Evolutionary conservation across 2,888 invertebrate genomes (phyloP), one percentile per base, ranked within the genome.

Genomic region (Pegoplata infirma): DNA sequence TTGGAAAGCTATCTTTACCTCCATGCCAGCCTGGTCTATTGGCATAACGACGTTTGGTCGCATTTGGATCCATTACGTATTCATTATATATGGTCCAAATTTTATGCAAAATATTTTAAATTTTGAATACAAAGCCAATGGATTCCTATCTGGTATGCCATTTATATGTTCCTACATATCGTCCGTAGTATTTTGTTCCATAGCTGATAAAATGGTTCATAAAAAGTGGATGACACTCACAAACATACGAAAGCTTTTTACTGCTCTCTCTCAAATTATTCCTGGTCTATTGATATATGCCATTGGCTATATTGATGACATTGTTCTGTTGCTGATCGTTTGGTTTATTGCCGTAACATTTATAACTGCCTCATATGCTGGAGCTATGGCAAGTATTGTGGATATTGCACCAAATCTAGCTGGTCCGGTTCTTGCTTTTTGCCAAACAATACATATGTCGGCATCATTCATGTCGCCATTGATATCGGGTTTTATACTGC

Each of bases 351-450:
- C 94, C 21, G 93, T 94, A 4, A 93, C 93, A 10, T 90, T 94
- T 75, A 93, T 94, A 82, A 94, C 94, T 17, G 93, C 94, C 10
- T 92, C 93, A 0, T 94, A 94, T 85, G 94, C 94, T 3, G 94
- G 94, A 40, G 94, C 94, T 3, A 94, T 94, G 93, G 94, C 94
- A 0, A 94, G 93, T 84, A 93, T 94, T 80, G 94, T 95, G 14
- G 94, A 95, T 86, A 93, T 95, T 75, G 94, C 94, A 0, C 94
- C 94, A n/a, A 94, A 94, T 89, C 92, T 93, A 83, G 94, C 94
- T 63, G 94, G 92, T 63, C 93, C 94, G 32, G 93, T 94, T 53
- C 88, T 94, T 81, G 94, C 94, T 12, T 94, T 94, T 86, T 93
- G 94, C 82, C 94, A 94, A 89, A 94, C 94, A n/a, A 93, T 94